These are phyloP conservation scores for Alitta virens DNA, from an alignment of 2,888 invertebrate genomes.

Conservation along the genomic window DNA sequence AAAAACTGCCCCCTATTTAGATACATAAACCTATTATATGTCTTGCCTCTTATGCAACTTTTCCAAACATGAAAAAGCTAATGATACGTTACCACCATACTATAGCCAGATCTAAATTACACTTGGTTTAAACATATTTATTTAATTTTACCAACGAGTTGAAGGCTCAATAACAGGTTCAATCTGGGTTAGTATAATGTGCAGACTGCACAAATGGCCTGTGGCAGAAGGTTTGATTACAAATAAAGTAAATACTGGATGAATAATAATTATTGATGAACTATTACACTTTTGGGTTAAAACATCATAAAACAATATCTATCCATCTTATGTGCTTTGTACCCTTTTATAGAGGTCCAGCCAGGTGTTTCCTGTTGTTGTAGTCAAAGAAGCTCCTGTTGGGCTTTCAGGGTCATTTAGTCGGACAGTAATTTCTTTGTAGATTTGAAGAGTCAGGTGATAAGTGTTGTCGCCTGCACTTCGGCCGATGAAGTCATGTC, in stretches of 20 bases:
- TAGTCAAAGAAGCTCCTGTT: neutral
- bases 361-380: slow-evolving; percentile 1
- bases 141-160: no score
- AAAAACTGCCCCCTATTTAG: no score
- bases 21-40: no score
- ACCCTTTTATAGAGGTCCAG: slow-evolving; percentile 2
- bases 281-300: neutral
- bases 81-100: no score
- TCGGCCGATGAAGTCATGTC: slow-evolving; percentile 13
- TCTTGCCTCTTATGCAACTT: no score
- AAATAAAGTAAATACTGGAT: neutral
- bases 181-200: no score
- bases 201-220: no score
- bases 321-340: neutral
- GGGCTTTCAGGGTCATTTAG: neutral
- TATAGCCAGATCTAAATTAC: no score
- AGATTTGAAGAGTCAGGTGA: neutral
- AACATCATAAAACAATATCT: neutral
- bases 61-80: no score
- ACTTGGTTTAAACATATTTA: no score
- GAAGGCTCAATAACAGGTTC: no score
- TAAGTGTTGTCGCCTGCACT: neutral
- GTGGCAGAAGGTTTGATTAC: no score
- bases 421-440: neutral
- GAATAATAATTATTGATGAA: neutral